Evolutionary conservation across 2,113 vertebrate species (phyloP).

Genomic region (Hipposideros armiger): DNA sequence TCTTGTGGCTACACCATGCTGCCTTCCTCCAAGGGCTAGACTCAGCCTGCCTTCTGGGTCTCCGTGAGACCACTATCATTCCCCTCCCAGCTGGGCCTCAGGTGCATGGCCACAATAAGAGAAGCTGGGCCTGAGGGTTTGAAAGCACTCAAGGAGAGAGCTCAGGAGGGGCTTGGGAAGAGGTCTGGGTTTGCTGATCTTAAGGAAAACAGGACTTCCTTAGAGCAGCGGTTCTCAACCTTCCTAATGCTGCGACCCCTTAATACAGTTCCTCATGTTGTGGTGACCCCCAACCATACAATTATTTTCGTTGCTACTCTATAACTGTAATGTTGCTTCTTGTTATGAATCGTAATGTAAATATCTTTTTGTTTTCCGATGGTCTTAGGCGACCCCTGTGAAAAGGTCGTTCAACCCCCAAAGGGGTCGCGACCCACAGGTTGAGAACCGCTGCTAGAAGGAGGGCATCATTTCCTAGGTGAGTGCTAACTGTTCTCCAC

Average conservation of each 20-base stretch:
- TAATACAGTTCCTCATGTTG: no score
- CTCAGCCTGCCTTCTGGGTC: background rate
- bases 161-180: background rate
- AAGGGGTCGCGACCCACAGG: no score
- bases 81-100: conserved; percentile 49
- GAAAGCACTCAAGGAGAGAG: background rate
- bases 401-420: no score
- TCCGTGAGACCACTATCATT: background rate
- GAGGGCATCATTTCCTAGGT: conserved; percentile 46
- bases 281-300: no score
- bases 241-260: no score
- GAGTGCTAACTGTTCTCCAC: background rate
- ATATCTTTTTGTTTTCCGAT: no score
- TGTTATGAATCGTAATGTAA: no score
- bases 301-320: no score
- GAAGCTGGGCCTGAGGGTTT: background rate
- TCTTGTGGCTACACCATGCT: background rate
- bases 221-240: no score
- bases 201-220: background rate
- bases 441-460: background rate
- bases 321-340: no score
- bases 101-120: conserved; percentile 69
- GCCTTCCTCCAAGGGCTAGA: background rate
- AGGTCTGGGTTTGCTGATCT: background rate
- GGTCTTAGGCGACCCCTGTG: no score